Evolutionary conservation across 2,888 invertebrate genomes (phyloP).

Genomic region (Schizotus pectinicornis): DNA sequence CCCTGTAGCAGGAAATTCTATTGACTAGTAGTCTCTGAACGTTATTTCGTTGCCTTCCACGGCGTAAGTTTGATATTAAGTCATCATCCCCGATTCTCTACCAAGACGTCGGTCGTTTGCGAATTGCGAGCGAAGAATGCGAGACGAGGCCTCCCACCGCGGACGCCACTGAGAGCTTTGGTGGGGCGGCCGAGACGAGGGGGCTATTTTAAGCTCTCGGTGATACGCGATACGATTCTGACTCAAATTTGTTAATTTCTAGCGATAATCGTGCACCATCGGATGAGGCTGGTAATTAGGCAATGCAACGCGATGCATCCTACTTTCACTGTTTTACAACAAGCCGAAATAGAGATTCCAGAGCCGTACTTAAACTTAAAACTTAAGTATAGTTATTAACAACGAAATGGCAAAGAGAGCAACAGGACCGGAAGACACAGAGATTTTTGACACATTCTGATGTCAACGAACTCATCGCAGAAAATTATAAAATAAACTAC

Average conservation of each 20-base stretch:
- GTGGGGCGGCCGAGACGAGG: constrained; percentile 34
- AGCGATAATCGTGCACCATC: constrained; percentile 9
- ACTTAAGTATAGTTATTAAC: too few relatives aligned
- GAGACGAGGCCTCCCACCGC: constrained; percentile 50
- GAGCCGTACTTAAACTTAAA: too few relatives aligned
- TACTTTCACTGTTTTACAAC: too few relatives aligned
- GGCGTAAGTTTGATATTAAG: constrained; percentile 70
- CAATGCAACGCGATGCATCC: too few relatives aligned
- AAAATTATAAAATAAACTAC: too few relatives aligned
- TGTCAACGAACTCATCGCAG: too few relatives aligned
- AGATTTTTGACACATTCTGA: too few relatives aligned
- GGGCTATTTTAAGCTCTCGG: constrained; percentile 50
- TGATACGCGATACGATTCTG: constrained; percentile 42
- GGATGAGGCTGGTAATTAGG: too few relatives aligned
- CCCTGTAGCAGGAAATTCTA: constrained; percentile 29
- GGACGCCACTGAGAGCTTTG: constrained; percentile 37
- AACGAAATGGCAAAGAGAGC: too few relatives aligned
- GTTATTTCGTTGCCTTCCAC: constrained; percentile 58
- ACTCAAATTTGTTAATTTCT: constrained; percentile 28
- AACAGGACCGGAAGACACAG: too few relatives aligned
- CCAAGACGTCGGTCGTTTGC: constrained; percentile 95
- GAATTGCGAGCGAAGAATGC: constrained; percentile 88
- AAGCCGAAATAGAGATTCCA: too few relatives aligned
- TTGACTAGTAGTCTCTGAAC: constrained; percentile 33
- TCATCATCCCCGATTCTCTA: constrained; percentile 77